Base-by-base conservation (phyloP, 2,113 vertebrate species). In the Neotoma lepida region DNA sequence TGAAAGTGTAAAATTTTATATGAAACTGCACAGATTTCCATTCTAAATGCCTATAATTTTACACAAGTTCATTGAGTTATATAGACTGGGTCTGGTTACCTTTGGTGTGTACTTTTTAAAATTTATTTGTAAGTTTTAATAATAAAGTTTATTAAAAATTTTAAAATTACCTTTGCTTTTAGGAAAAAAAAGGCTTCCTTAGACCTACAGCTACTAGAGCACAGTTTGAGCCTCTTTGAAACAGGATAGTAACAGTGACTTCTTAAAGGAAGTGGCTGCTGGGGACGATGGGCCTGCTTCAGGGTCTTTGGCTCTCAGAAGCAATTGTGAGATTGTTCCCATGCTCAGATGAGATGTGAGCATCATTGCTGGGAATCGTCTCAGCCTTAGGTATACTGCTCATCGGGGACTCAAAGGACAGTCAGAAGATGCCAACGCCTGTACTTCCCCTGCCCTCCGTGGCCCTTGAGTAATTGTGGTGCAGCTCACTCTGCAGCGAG, bases 381-480 rank as follows among this genome's bases (percentile, higher is more conserved):
- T 82, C 78, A 41, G 89, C 78, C 90, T 87, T 46, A 54, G 88
- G n/a, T 81, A 86, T 84, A 86, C 85, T 35, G 58, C 41, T 87
- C 17, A 66, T 64, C 54, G 86, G 54, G 89, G 1, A 77, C 87
- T 2, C 0, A 4, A 88, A 85, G 88, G 61, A 28, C 90, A 87
- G 88, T 35, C 58, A 73, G 89, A 89, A 92, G 61, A 18, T 5
- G 8, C 78, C 20, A n/a, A 41, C 49, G 78, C 91, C 76, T 93
- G 93, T 76, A 89, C 71, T 98, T 97, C 97, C 94, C 93, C 95
- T 71, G 64, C 30, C 54, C 86, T 94, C 63, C 80, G 71, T 2
- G n/a, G 73, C 22, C 64, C 39, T 22, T 96, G 97, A 98, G 96
- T 97, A 96, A 98, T 94, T 94, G 82, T 96, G 86, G 71, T 20